These are phyloP conservation scores for Xerus inauris DNA, from an alignment of 2,113 vertebrate genomes.

Conservation along the genomic window DNA sequence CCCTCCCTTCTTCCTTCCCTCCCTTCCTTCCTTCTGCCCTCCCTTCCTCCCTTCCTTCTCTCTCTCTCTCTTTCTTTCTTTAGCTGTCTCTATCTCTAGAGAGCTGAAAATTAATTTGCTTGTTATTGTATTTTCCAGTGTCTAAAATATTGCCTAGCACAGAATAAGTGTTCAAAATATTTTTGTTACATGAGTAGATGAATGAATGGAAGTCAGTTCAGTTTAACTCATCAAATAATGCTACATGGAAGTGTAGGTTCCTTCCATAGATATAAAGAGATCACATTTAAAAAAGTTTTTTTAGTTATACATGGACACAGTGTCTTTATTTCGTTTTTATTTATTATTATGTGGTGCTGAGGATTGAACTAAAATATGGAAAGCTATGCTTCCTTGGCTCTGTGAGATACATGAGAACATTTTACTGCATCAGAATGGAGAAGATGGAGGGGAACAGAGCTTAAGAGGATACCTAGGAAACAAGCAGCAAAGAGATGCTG, in stretches of 20 bases:
- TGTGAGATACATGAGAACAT: background rate
- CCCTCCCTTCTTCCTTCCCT: accelerated
- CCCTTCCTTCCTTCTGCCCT: accelerated
- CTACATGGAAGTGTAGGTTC: background rate
- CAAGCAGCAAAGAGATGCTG: background rate
- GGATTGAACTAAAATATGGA: background rate
- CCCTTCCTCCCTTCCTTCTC: accelerated
- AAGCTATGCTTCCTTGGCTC: background rate
- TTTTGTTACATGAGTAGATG: background rate
- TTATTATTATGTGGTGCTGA: too few relatives aligned
- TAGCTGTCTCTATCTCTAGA: conserved; percentile 31
- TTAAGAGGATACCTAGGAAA: background rate
- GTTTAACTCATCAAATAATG: background rate
- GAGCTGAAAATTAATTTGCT: background rate
- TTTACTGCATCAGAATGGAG: background rate
- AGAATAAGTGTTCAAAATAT: background rate
- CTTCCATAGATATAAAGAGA: background rate
- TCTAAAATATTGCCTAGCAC: background rate
- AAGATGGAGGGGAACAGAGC: background rate
- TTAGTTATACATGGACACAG: too few relatives aligned
- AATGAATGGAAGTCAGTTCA: background rate
- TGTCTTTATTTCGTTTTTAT: too few relatives aligned
- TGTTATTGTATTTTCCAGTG: background rate
- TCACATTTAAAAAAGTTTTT: too few relatives aligned
- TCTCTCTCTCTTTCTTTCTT: background rate